Percentiles rank a stretch among this genome's conserved stretches.
Conservation (phyloP, 2,113 vertebrate genomes). For the Dipodomys stephensi region DNA sequence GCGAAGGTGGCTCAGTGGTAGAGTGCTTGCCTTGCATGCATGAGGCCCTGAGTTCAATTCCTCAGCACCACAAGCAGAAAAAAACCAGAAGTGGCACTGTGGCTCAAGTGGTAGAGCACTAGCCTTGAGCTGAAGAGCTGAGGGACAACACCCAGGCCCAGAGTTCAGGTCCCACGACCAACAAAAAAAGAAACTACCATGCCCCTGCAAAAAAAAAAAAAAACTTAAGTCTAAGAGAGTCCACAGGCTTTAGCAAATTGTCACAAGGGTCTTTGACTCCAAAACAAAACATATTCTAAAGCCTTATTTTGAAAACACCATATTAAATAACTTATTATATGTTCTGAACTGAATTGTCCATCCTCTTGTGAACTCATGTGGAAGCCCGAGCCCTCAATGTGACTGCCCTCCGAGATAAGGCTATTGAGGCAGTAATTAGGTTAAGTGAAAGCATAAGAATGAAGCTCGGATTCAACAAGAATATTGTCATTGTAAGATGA, state of each 20-base stretch:
- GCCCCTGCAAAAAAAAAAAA: no score
- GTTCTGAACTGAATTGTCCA: background rate
- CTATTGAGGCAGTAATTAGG: background rate
- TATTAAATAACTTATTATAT: slow-evolving; percentile 2
- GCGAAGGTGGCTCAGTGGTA: no score
- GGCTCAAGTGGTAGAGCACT: no score
- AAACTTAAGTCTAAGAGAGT: slow-evolving; percentile 10
- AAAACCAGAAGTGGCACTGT: no score
- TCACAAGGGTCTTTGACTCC: background rate
- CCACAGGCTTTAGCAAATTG: slow-evolving; percentile 11
- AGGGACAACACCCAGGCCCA: no score
- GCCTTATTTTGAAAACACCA: background rate
- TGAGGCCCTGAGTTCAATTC: no score
- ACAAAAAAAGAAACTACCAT: no score
- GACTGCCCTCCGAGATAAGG: background rate
- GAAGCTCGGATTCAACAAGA: background rate
- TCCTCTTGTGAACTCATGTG: background rate
- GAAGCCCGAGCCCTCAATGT: background rate
- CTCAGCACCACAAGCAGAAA: no score
- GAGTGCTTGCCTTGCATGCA: no score
- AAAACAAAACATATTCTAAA: background rate
- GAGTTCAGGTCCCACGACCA: no score
- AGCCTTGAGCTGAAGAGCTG: no score
- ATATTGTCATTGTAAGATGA: background rate
- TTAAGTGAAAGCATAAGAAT: background rate